These are phyloP conservation scores for Aphis craccivora DNA, from an alignment of 1,140 invertebrate genomes.

Conservation along the genomic window DNA sequence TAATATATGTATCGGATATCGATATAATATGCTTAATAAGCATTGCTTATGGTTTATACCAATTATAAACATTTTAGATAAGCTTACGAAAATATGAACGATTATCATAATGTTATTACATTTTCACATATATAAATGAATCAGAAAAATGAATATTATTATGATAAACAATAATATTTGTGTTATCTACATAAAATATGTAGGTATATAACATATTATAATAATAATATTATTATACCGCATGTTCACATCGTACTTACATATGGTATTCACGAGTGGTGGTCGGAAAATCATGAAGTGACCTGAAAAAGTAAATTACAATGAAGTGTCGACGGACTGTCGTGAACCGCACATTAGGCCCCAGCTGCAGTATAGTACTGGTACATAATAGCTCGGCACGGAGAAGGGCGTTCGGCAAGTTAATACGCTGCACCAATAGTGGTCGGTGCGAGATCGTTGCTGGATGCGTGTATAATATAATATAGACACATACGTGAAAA, in stretches of 20 bases:
- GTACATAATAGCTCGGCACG: neutral
- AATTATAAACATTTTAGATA: too few species aligned
- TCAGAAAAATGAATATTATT: neutral
- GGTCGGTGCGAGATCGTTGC: neutral
- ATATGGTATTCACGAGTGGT: neutral
- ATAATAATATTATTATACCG: neutral
- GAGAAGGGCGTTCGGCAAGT: conserved; percentile 34
- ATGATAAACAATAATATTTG: neutral
- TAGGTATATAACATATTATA: neutral
- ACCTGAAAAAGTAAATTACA: conserved; percentile 39
- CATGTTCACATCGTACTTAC: neutral
- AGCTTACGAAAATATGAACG: too few species aligned
- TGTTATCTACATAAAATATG: neutral
- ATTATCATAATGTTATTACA: too few species aligned
- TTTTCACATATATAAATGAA: neutral
- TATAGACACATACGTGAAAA: neutral
- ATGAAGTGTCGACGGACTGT: conserved; percentile 25
- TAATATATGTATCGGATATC: too few species aligned
- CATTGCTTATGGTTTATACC: too few species aligned
- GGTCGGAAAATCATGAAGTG: conserved; percentile 13
- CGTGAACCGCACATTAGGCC: neutral
- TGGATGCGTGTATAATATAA: neutral
- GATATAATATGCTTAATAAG: too few species aligned
- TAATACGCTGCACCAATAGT: neutral
- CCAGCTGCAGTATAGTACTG: neutral